Conservation (phyloP, 2,113 vertebrate species). For the Herpetotheres cachinnans region DNA sequence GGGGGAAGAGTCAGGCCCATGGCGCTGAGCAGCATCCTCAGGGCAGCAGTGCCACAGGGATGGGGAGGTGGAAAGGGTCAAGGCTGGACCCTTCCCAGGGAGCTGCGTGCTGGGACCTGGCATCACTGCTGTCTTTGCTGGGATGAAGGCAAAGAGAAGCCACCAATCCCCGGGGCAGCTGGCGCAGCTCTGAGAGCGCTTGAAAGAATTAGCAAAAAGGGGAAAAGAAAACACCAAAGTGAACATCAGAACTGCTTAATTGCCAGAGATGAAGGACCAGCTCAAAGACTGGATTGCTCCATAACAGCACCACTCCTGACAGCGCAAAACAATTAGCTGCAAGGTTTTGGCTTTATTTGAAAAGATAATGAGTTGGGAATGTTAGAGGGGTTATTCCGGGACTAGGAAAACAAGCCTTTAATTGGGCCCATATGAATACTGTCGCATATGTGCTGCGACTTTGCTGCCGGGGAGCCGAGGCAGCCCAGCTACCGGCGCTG, state of each 20-base stretch:
- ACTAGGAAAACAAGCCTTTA: conserved; percentile 61
- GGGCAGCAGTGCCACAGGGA: neutral
- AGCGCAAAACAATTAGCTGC: conserved; percentile 55
- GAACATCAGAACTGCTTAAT: conserved; percentile 44
- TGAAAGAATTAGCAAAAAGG: conserved; percentile 25
- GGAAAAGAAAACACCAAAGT: conserved; percentile 46
- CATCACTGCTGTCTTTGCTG: neutral
- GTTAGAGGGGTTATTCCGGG: conserved; percentile 55
- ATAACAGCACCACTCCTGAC: neutral
- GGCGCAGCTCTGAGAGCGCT: neutral
- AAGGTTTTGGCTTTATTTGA: conserved; percentile 58
- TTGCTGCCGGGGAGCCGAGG: conserved; percentile 1
- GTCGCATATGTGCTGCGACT: conserved; percentile 8
- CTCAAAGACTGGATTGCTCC: conserved; percentile 39
- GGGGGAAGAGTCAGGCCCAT: neutral
- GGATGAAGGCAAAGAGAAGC: conserved; percentile 1
- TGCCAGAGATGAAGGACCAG: conserved; percentile 45
- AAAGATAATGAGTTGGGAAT: conserved; percentile 64
- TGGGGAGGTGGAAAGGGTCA: neutral
- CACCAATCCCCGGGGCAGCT: neutral
- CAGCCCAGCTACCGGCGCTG: neutral
- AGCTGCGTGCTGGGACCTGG: neutral
- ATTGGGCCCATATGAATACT: conserved; percentile 68
- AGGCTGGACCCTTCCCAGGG: neutral
- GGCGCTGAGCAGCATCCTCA: neutral